phyloP scores from a whole-genome alignment of 2,113 vertebrate species.

The Mus musculus region DNA sequence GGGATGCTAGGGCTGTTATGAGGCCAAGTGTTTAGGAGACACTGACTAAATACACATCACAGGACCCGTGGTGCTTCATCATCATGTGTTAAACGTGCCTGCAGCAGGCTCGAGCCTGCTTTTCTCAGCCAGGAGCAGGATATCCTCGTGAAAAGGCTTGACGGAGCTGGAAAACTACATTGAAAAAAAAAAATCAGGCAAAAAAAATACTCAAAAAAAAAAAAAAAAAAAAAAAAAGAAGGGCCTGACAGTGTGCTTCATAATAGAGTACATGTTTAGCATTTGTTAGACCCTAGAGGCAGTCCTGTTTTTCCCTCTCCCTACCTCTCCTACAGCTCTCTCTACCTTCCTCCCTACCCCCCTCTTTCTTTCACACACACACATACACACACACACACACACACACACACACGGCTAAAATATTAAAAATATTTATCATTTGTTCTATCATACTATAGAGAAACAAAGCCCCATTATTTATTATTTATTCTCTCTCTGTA shows the following conservation, averaged over 20 bases:
- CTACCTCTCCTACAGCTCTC: no score
- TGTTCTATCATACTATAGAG: no score
- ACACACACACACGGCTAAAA: no score
- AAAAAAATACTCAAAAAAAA: not conserved
- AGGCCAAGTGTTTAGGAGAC: not conserved
- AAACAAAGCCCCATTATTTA: no score
- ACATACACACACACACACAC: no score
- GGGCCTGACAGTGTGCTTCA: not conserved
- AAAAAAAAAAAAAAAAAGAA: not conserved
- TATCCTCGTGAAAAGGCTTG: not conserved
- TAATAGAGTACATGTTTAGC: not conserved
- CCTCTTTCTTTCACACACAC: no score
- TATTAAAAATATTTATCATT: no score
- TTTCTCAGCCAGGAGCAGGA: not conserved
- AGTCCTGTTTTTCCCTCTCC: not conserved
- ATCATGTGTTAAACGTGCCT: not conserved
- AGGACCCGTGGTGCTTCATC: not conserved
- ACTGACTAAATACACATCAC: not conserved
- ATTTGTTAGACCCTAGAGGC: not conserved
- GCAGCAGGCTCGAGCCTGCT: not conserved
- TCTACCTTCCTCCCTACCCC: not conserved
- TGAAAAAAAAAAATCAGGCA: not conserved
- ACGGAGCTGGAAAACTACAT: not conserved
- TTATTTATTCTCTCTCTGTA: no score
- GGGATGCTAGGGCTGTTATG: not conserved